Evolutionary conservation across 2,797 vertebrate genomes (phyloP).

Genomic region (Danio aesculapii): DNA sequence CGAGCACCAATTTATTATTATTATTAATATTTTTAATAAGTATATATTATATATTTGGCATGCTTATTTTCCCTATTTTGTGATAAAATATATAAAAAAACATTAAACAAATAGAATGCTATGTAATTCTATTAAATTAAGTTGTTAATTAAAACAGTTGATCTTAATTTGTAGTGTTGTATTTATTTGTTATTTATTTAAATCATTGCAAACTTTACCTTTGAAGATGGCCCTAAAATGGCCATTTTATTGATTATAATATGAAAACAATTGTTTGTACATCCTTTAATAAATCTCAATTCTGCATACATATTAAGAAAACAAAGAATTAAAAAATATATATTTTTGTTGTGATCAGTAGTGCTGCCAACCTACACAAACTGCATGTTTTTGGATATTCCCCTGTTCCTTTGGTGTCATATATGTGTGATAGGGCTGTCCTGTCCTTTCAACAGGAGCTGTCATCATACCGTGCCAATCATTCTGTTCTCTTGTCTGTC

Average conservation of each 20-base stretch:
- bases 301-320: not conserved
- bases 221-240: not conserved
- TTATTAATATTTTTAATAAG: too few species aligned
- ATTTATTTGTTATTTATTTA: not conserved
- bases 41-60: too few species aligned
- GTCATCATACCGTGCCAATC: constrained; percentile 61
- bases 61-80: too few species aligned
- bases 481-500: constrained; percentile 59
- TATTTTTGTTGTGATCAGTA: not conserved
- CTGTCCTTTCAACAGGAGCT: constrained; percentile 47
- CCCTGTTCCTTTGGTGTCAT: constrained; percentile 29
- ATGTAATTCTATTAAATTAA: too few species aligned
- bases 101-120: too few species aligned
- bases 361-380: not conserved
- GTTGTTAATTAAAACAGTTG: too few species aligned
- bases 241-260: not conserved
- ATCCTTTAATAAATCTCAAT: not conserved
- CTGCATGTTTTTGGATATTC: not conserved
- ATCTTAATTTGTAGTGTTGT: too few species aligned
- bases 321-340: not conserved
- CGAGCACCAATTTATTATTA: too few species aligned
- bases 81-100: too few species aligned
- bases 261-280: not conserved
- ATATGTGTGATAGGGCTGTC: not conserved
- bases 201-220: too few species aligned